These are phyloP conservation scores for Adelosebastes latens DNA, from an alignment of 2,797 vertebrate species.

Conservation along the genomic window DNA sequence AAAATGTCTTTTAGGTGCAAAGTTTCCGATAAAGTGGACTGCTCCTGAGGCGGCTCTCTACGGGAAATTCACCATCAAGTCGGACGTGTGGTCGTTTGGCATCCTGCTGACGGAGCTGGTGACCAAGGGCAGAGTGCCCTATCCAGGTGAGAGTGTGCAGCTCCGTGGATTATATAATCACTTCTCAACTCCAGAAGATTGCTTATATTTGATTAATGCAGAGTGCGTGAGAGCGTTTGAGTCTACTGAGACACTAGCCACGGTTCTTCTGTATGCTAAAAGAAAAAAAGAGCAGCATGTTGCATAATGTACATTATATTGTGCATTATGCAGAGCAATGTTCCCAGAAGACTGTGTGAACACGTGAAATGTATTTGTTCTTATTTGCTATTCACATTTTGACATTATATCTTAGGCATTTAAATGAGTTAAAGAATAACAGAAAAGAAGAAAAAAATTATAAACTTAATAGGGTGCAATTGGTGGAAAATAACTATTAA, in stretches of 20 bases:
- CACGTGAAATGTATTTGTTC: slow-evolving; percentile 1
- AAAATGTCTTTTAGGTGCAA: slow-evolving; percentile 86
- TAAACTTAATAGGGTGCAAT: neutral
- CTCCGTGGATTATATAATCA: neutral
- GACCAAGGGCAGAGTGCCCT: slow-evolving; percentile 98
- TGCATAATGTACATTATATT: slow-evolving; percentile 49
- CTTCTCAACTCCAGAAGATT: slow-evolving; percentile 9
- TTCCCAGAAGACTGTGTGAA: slow-evolving; percentile 27
- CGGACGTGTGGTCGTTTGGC: slow-evolving; percentile 99
- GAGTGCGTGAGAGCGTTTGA: neutral
- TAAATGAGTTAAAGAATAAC: neutral
- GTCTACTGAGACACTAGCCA: neutral
- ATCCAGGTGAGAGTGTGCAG: slow-evolving; percentile 88
- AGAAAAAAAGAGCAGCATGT: slow-evolving; percentile 27
- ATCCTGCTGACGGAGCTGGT: slow-evolving; percentile 99
- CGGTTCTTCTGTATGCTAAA: slow-evolving; percentile 14
- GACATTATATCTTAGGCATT: neutral
- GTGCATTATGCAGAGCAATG: slow-evolving; percentile 48
- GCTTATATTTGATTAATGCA: slow-evolving; percentile 17
- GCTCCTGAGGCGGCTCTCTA: slow-evolving; percentile 97
- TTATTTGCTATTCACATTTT: neutral
- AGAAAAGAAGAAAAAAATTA: neutral
- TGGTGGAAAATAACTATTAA: no score
- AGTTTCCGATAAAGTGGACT: slow-evolving; percentile 99
- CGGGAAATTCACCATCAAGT: slow-evolving; percentile 99